Evolutionary conservation across 2,113 vertebrate genomes (phyloP).

Genomic region (Pedetes capensis): DNA sequence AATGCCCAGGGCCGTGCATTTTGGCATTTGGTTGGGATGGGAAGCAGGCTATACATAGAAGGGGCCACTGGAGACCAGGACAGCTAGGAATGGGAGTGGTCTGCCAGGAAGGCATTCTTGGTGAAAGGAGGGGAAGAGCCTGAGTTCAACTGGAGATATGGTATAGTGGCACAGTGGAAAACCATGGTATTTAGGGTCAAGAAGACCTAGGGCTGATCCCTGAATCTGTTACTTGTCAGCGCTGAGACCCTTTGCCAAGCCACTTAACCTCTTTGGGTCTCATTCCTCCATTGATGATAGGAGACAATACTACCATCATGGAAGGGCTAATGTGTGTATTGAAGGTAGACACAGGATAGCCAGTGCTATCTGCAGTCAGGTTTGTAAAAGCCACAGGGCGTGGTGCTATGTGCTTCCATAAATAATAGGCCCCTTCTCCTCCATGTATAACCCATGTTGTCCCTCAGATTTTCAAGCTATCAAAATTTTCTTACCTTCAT

Average conservation of each 20-base stretch:
- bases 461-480: not conserved
- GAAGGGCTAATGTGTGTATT: not conserved
- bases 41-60: not conserved
- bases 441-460: no score
- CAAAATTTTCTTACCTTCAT: not conserved
- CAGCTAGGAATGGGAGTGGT: not conserved
- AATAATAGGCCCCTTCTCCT: not conserved
- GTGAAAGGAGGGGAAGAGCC: not conserved
- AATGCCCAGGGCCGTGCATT: not conserved
- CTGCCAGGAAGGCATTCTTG: not conserved
- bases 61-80: not conserved
- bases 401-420: not conserved
- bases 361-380: not conserved
- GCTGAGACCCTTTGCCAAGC: not conserved
- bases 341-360: not conserved
- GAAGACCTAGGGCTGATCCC: not conserved
- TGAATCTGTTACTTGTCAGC: not conserved
- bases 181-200: not conserved
- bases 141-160: not conserved
- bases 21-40: not conserved
- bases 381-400: not conserved
- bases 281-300: not conserved
- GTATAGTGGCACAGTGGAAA: not conserved
- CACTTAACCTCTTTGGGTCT: not conserved
- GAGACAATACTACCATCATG: not conserved